phyloP scores from a whole-genome alignment of 2,113 vertebrate genomes.

The Cephalopholis sonnerati region DNA sequence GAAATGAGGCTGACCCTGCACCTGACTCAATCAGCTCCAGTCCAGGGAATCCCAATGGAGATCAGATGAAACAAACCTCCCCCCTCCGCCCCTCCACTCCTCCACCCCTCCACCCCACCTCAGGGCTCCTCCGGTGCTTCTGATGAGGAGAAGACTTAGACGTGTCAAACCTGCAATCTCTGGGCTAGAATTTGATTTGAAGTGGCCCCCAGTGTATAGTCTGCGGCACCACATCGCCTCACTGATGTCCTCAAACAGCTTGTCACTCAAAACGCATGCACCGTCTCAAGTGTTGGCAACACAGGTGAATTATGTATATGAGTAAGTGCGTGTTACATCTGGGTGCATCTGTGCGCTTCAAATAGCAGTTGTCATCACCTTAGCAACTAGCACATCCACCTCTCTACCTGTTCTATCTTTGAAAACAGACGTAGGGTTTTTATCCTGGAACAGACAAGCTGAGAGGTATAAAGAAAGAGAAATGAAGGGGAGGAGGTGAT shows the following conservation, averaged over 20 bases:
- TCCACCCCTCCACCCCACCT: conserved; percentile 7
- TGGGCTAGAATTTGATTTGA: conserved; percentile 71
- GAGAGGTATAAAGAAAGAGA: conserved; percentile 42
- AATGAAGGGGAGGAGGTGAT: conserved; percentile 49
- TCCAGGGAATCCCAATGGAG: conserved; percentile 54
- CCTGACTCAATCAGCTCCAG: conserved; percentile 51
- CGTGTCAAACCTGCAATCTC: conserved; percentile 71
- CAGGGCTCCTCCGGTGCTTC: conserved; percentile 41
- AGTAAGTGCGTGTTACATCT: conserved; percentile 29
- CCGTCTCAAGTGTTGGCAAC: conserved; percentile 58
- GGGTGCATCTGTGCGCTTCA: conserved; percentile 40
- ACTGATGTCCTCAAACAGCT: conserved; percentile 67
- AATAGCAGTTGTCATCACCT: conserved; percentile 69
- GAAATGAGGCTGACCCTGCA: conserved; percentile 60
- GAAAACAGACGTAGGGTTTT: conserved; percentile 43
- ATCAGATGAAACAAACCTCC: conserved; percentile 52
- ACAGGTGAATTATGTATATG: conserved; percentile 34
- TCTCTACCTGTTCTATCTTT: conserved; percentile 45
- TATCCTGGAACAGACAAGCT: conserved; percentile 40
- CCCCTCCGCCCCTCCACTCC: background rate
- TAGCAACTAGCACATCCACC: conserved; percentile 72
- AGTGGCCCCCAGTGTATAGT: conserved; percentile 61
- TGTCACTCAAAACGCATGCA: conserved; percentile 55
- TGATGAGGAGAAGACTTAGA: conserved; percentile 65
- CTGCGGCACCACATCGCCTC: conserved; percentile 25